Evolutionary conservation across 2,113 vertebrate genomes (phyloP).

Genomic region (Megaceryle torquata): DNA sequence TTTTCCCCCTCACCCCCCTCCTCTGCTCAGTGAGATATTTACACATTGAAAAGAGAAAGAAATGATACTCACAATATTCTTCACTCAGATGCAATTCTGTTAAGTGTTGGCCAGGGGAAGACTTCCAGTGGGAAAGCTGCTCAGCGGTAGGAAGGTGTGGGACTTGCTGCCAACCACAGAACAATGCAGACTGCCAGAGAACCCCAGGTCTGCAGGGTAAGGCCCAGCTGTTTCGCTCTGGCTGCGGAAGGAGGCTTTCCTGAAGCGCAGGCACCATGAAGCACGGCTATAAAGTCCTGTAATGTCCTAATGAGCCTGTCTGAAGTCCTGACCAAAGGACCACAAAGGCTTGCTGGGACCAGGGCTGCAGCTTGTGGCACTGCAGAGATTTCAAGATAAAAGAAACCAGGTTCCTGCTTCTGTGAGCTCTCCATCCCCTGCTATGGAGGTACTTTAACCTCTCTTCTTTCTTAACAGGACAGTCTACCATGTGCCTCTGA

Average conservation of each 20-base stretch:
- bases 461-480: background rate
- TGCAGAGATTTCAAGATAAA: background rate
- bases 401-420: background rate
- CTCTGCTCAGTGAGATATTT: background rate
- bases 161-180: background rate
- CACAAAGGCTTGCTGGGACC: background rate
- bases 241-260: background rate
- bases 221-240: background rate
- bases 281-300: background rate
- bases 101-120: background rate
- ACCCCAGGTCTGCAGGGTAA: background rate
- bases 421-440: background rate
- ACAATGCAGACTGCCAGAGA: background rate
- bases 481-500: background rate
- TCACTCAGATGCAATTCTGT: background rate
- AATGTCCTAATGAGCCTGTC: background rate
- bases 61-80: background rate
- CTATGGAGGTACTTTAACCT: background rate
- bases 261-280: background rate
- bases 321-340: background rate
- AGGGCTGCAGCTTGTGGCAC: background rate
- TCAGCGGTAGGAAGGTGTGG: background rate
- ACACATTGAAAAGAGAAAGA: background rate
- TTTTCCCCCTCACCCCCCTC: too few relatives aligned
- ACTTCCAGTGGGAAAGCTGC: background rate